A percentile compares a stretch with the other conserved stretches of the same genome.
Conservation (phyloP, 2,113 vertebrate species). For the Corvus moneduloides region DNA sequence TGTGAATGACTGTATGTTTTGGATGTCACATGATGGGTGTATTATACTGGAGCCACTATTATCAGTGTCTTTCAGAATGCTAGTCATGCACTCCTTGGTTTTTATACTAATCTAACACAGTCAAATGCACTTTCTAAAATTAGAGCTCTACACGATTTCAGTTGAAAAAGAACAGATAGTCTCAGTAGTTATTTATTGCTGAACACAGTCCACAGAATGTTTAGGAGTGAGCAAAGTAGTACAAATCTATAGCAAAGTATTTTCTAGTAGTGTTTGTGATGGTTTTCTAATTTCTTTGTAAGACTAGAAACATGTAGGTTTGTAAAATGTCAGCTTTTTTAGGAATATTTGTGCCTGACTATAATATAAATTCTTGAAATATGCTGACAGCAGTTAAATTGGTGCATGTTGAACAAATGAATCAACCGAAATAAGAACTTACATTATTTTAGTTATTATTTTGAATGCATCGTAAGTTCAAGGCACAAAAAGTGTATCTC, state of each 20-base stretch:
- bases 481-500: background rate
- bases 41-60: background rate
- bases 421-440: background rate
- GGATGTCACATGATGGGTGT: background rate
- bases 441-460: background rate
- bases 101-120: background rate
- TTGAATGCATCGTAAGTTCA: background rate
- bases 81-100: background rate
- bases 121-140: background rate
- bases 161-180: background rate
- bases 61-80: background rate
- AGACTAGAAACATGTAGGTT: background rate
- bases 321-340: background rate
- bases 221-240: background rate
- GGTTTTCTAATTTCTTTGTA: background rate
- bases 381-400: background rate
- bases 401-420: background rate
- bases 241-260: background rate
- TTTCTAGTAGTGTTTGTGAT: background rate
- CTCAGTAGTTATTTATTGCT: background rate
- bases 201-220: background rate
- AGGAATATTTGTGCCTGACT: background rate
- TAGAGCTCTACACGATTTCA: background rate
- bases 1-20: background rate
- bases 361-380: background rate